Evolutionary conservation across 2,888 invertebrate genomes (phyloP).

Genomic region (Drosophila paranaensis): DNA sequence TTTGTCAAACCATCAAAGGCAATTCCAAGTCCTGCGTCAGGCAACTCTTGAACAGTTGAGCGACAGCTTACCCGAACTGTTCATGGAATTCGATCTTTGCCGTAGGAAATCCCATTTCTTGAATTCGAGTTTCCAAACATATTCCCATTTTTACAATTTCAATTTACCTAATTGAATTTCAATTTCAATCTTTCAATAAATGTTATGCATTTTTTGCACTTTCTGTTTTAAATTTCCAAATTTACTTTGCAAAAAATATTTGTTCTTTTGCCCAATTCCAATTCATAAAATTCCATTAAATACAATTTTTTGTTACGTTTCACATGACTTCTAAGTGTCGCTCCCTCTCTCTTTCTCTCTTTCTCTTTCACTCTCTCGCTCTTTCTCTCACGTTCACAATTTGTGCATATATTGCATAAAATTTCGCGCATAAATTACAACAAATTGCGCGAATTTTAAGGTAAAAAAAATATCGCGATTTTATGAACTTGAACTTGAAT

Average conservation of each 20-base stretch:
- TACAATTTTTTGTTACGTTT: conserved; percentile 10
- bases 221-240: conserved; percentile 3
- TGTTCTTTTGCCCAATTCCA: conserved; percentile 2
- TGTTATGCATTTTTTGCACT: not conserved
- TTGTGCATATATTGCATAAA: conserved; percentile 58
- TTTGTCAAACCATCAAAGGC: too few relatives aligned
- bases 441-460: conserved; percentile 52
- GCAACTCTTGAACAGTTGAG: too few relatives aligned
- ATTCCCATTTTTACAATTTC: not conserved
- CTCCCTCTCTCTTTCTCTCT: not conserved
- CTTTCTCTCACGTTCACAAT: conserved; percentile 17
- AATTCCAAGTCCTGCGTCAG: too few relatives aligned
- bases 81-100: too few relatives aligned
- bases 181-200: not conserved
- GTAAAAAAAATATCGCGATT: conserved; percentile 15
- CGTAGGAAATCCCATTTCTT: not conserved
- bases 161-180: not conserved
- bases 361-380: not conserved
- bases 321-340: conserved; percentile 9
- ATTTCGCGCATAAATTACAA: conserved; percentile 69
- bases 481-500: conserved; percentile 74
- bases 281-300: conserved; percentile 9
- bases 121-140: not conserved
- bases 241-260: not conserved
- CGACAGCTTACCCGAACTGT: too few relatives aligned